Conservation (phyloP, 2,113 vertebrate genomes). For the Electrona antarctica region DNA sequence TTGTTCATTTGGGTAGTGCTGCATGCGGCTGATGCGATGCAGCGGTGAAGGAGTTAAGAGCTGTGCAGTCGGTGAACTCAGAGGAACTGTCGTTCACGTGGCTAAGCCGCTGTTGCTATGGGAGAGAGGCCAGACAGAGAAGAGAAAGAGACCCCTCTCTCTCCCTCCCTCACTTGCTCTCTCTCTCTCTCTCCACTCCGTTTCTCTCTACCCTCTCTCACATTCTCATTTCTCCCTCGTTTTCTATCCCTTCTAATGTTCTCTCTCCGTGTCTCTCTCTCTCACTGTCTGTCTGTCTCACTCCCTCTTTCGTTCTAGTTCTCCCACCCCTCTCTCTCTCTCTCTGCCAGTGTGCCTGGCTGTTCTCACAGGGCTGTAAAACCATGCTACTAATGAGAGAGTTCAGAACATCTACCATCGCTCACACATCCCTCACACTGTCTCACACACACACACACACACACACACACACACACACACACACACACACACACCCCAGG, state of each 20-base stretch:
- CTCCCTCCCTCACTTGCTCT: not conserved
- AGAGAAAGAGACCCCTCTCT: constrained; percentile 66
- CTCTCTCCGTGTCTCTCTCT: constrained; percentile 19
- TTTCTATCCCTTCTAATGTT: constrained; percentile 38
- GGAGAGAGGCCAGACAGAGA: constrained; percentile 77
- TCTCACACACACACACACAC: too few species aligned
- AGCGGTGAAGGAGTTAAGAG: constrained; percentile 68
- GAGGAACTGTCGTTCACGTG: constrained; percentile 75
- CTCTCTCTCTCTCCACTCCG: constrained; percentile 8
- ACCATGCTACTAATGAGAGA: constrained; percentile 6
- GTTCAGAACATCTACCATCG: not conserved
- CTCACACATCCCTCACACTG: too few species aligned
- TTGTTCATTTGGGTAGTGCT: constrained; percentile 5
- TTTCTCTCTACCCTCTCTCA: constrained; percentile 39
- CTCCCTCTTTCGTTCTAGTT: constrained; percentile 30
- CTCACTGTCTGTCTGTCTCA: constrained; percentile 36
- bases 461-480: too few species aligned
- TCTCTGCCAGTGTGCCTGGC: not conserved
- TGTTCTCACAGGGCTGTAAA: too few species aligned
- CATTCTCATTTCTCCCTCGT: constrained; percentile 40
- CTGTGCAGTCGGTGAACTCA: constrained; percentile 72
- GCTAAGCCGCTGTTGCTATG: constrained; percentile 81
- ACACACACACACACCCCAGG: too few species aligned
- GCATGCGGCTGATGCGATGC: constrained; percentile 21
- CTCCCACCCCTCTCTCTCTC: constrained; percentile 18